Evolutionary conservation across 2,113 vertebrate genomes (phyloP).

Genomic region (Sprattus sprattus): DNA sequence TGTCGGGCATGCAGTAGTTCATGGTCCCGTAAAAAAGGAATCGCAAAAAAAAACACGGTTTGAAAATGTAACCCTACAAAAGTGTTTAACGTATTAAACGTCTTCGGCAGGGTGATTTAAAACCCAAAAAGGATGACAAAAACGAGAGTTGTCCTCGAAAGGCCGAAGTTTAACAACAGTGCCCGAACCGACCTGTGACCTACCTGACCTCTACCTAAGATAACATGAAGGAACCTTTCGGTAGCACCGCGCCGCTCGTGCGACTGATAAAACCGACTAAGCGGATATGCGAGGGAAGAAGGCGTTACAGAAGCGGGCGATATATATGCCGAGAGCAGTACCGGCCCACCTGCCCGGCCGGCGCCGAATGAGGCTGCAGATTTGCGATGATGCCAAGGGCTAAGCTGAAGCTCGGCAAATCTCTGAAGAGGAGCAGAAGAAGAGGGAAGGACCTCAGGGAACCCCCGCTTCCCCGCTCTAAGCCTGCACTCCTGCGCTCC

Average conservation of each 20-base stretch:
- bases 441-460: no score
- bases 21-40: constrained; percentile 58
- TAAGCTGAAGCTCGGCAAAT: no score
- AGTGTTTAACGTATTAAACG: no score
- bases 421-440: no score
- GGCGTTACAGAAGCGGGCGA: background rate
- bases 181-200: background rate
- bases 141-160: no score
- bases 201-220: background rate
- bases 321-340: background rate
- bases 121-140: no score
- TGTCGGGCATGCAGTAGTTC: constrained; percentile 90
- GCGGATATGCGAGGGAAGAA: background rate
- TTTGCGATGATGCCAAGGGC: background rate
- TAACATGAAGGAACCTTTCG: background rate
- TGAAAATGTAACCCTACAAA: no score
- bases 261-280: background rate
- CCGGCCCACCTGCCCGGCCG: background rate
- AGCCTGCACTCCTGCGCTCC: no score
- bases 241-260: background rate
- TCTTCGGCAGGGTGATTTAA: no score
- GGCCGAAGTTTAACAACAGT: no score
- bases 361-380: background rate
- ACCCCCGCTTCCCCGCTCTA: no score
- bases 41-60: no score